Evolutionary conservation across 1,140 invertebrate genomes (phyloP).

Genomic region (Drosophila burlai): DNA sequence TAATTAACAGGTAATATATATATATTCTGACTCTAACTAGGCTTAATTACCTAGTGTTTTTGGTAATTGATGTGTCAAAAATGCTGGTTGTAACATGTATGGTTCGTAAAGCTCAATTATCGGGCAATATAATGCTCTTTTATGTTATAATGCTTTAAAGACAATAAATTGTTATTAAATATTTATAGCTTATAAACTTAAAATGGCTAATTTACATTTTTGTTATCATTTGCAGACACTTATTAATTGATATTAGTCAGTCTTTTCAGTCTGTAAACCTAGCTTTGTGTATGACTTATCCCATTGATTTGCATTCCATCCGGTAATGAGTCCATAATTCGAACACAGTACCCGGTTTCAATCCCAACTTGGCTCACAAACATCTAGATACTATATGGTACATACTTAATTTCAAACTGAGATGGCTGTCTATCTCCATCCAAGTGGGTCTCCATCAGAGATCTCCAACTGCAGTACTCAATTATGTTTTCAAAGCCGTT

Average conservation of each 20-base stretch:
- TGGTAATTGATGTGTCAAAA: slow-evolving; percentile 1
- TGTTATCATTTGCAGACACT: not conserved
- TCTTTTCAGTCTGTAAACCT: not conserved
- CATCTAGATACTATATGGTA: not conserved
- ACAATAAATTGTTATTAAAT: not conserved
- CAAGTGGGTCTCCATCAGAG: slow-evolving; percentile 15
- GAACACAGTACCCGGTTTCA: not conserved
- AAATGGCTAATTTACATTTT: not conserved
- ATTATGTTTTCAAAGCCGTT: slow-evolving; percentile 34
- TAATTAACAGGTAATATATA: not conserved
- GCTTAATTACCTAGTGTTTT: not conserved
- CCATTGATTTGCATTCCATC: slow-evolving; percentile 6
- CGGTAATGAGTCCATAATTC: not conserved
- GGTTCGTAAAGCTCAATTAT: not conserved
- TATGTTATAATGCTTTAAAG: not conserved
- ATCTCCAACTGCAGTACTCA: slow-evolving; percentile 38
- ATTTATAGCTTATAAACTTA: not conserved
- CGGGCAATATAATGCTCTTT: too few relatives aligned
- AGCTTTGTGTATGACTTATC: not conserved
- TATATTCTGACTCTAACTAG: not conserved
- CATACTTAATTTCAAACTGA: slow-evolving; percentile 22
- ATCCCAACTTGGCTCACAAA: slow-evolving; percentile 14
- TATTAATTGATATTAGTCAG: not conserved
- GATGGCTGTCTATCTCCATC: slow-evolving; percentile 31
- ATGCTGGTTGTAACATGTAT: not conserved